A percentile compares a stretch with the other conserved stretches of the same genome.
Evolutionary conservation across 2,888 invertebrate species (phyloP).

Genomic region (Notocelia uddmanniana): DNA sequence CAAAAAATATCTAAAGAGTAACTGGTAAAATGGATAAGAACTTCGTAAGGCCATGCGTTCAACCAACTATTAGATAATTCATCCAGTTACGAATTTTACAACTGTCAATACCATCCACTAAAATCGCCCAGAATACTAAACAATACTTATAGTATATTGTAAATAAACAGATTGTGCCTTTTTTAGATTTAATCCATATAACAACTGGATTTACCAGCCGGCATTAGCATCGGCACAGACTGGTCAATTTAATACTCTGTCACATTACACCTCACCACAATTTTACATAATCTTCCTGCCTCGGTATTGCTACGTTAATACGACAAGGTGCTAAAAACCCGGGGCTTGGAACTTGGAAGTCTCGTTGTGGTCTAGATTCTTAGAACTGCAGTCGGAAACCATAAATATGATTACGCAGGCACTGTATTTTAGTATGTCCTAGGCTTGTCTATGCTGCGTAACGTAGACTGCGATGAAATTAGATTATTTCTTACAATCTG

Average conservation of each 20-base stretch:
- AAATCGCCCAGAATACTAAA: too few species aligned
- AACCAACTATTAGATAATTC: too few species aligned
- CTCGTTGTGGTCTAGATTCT: slow-evolving; percentile 7
- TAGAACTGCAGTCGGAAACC: background rate
- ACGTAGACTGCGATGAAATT: too few species aligned
- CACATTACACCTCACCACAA: background rate
- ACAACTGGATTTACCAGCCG: slow-evolving; percentile 23
- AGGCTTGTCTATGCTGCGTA: background rate
- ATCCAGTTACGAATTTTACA: too few species aligned
- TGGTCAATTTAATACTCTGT: background rate
- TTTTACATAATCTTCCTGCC: background rate
- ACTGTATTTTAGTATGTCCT: background rate
- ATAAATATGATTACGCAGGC: slow-evolving; percentile 7
- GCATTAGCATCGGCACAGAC: background rate
- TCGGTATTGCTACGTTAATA: background rate
- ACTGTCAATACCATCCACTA: too few species aligned
- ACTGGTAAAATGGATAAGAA: too few species aligned
- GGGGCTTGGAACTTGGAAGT: too few species aligned
- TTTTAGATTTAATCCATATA: slow-evolving; percentile 4
- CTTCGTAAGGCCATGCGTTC: too few species aligned
- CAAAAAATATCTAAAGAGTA: too few species aligned
- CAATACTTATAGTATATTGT: too few species aligned
- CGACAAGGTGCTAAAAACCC: background rate
- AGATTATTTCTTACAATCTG: too few species aligned
- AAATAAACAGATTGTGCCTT: too few species aligned